Percentiles rank a stretch among this genome's conserved stretches.
phyloP scores from a whole-genome alignment of 35 echinoderm and acorn worm species.

The Diadema setosum region DNA sequence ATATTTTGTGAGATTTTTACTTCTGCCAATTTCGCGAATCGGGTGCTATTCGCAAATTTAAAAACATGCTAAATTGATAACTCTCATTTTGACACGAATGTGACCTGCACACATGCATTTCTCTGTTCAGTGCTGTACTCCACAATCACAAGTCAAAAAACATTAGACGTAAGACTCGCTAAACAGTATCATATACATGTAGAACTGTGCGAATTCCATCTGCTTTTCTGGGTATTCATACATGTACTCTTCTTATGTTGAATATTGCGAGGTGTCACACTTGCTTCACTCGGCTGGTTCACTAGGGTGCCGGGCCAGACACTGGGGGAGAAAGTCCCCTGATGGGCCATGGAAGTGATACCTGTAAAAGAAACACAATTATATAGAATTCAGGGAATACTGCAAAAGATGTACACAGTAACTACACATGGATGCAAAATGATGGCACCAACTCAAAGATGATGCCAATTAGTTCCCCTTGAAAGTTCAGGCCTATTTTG shows the following conservation, averaged over 20 bases:
- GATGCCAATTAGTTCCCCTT: not conserved
- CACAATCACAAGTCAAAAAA: not conserved
- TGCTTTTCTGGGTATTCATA: not conserved
- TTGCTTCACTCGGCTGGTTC: constrained; percentile 43
- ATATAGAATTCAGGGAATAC: not conserved
- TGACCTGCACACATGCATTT: not conserved
- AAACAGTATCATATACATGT: not conserved
- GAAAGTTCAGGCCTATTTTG: not conserved
- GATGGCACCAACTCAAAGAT: not conserved
- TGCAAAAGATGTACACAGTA: not conserved
- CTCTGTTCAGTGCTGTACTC: not conserved
- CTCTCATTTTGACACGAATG: too few relatives aligned
- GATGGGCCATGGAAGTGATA: constrained; percentile 95
- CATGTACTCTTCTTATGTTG: too few relatives aligned
- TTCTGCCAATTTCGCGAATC: too few relatives aligned
- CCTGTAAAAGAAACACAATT: too few relatives aligned
- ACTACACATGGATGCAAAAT: not conserved
- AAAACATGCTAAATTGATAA: too few relatives aligned
- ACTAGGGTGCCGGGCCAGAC: constrained; percentile 68
- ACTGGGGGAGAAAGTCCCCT: constrained; percentile 59
- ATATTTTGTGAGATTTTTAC: too few relatives aligned
- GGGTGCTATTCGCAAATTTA: too few relatives aligned
- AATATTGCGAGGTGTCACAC: too few relatives aligned
- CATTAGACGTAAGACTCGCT: not conserved
- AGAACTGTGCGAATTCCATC: not conserved